A percentile compares a stretch with the other conserved stretches of the same genome.
Evolutionary conservation across 2,888 invertebrate species (phyloP).

Genomic region (Lamellibrachia columna): DNA sequence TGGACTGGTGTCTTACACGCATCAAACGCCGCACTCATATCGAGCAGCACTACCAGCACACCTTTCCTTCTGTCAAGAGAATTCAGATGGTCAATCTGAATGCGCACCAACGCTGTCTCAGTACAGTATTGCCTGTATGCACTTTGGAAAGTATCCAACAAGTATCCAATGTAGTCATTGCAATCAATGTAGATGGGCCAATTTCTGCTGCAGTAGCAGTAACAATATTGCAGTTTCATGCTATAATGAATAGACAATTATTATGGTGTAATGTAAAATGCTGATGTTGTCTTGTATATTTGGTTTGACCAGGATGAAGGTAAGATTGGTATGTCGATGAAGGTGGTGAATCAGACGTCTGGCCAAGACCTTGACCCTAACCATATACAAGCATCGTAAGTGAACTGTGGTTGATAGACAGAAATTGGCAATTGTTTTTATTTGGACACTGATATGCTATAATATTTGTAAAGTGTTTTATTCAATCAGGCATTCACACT

Average conservation of each 20-base stretch:
- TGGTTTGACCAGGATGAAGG: conserved; percentile 47
- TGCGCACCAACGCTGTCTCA: too few relatives aligned
- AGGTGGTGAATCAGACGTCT: conserved; percentile 59
- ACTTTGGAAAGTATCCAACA: too few relatives aligned
- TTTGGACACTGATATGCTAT: background rate
- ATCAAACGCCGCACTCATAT: too few relatives aligned
- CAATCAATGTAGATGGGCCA: background rate
- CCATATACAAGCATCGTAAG: conserved; percentile 58
- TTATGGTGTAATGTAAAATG: background rate
- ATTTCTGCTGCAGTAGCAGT: background rate
- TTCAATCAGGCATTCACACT: background rate
- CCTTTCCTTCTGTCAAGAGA: too few relatives aligned
- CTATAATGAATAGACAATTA: background rate
- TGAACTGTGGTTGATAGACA: background rate
- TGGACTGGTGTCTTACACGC: too few relatives aligned
- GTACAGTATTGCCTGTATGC: too few relatives aligned
- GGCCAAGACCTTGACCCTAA: conserved; percentile 59
- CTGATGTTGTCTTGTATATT: background rate
- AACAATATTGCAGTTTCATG: background rate
- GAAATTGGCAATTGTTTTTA: background rate
- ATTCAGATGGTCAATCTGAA: too few relatives aligned
- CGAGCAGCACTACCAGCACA: too few relatives aligned
- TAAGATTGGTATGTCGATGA: conserved; percentile 62
- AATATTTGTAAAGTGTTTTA: background rate
- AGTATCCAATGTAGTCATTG: background rate